phyloP scores from a whole-genome alignment of 2,888 invertebrate genomes.

The Hylaea fasciaria region DNA sequence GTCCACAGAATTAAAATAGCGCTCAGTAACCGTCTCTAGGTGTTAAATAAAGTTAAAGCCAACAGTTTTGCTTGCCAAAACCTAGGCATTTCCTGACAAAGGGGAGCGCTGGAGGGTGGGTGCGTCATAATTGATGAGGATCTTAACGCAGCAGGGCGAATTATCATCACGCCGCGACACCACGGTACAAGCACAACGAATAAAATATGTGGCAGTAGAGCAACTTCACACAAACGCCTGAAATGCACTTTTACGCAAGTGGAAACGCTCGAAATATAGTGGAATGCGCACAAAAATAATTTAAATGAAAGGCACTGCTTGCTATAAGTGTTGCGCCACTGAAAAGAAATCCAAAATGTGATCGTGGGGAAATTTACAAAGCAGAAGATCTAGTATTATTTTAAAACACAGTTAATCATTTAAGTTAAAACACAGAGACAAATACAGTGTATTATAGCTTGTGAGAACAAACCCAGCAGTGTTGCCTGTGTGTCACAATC shows the following conservation, averaged over 20 bases:
- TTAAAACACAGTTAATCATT: no score
- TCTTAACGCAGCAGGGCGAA: slow-evolving; percentile 83
- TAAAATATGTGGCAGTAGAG: slow-evolving; percentile 18
- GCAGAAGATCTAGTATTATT: no score
- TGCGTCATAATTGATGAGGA: slow-evolving; percentile 82
- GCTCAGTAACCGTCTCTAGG: slow-evolving; percentile 5
- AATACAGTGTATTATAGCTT: no score
- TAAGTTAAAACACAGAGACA: no score
- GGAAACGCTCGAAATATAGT: no score
- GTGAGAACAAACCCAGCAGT: no score
- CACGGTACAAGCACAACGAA: slow-evolving; percentile 60
- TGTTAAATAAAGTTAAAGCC: slow-evolving; percentile 29
- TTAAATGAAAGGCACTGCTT: no score
- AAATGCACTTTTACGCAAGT: background rate
- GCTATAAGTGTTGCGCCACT: no score
- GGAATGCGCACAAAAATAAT: no score
- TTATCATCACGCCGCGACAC: slow-evolving; percentile 80
- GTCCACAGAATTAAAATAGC: background rate
- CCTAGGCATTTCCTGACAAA: slow-evolving; percentile 38
- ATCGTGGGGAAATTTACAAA: no score
- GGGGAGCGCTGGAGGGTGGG: slow-evolving; percentile 60
- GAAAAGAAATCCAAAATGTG: no score
- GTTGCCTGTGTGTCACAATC: no score
- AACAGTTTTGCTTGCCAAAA: slow-evolving; percentile 44
- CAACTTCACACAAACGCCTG: background rate